These are phyloP conservation scores for Sinocyclocheilus grahami DNA, from an alignment of 2,113 vertebrate genomes.

Conservation along the genomic window DNA sequence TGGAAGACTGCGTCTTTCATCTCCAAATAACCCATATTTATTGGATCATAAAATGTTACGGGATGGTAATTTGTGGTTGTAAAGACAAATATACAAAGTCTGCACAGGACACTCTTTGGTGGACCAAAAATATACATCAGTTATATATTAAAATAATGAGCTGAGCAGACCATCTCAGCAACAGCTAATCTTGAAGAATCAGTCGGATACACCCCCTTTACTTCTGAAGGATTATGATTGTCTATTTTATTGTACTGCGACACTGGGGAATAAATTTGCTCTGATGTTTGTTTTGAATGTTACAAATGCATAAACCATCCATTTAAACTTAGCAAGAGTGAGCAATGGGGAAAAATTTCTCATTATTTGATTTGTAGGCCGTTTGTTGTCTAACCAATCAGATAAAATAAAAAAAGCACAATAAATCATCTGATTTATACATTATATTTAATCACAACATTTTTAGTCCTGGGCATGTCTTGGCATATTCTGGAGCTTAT, in stretches of 20 bases:
- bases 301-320: not conserved
- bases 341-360: not conserved
- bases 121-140: constrained; percentile 1
- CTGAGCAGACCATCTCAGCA: not conserved
- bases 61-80: constrained; percentile 24
- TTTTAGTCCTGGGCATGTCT: not conserved
- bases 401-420: not conserved
- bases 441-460: not conserved
- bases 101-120: not conserved
- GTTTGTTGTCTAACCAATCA: not conserved
- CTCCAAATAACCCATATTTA: constrained; percentile 28
- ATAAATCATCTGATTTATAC: not conserved
- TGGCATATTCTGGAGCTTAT: not conserved
- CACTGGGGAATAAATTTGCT: not conserved
- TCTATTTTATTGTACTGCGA: not conserved
- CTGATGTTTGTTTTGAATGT: constrained; percentile 19
- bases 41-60: constrained; percentile 22
- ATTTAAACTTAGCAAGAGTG: constrained; percentile 10
- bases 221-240: not conserved
- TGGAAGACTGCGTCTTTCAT: constrained; percentile 24
- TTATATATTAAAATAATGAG: not conserved
- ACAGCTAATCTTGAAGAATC: not conserved
- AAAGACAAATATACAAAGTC: constrained; percentile 23
- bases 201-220: not conserved
- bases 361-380: not conserved